Evolutionary conservation across 1,140 invertebrate species (phyloP).

Genomic region (Himalopsyche phryganea): DNA sequence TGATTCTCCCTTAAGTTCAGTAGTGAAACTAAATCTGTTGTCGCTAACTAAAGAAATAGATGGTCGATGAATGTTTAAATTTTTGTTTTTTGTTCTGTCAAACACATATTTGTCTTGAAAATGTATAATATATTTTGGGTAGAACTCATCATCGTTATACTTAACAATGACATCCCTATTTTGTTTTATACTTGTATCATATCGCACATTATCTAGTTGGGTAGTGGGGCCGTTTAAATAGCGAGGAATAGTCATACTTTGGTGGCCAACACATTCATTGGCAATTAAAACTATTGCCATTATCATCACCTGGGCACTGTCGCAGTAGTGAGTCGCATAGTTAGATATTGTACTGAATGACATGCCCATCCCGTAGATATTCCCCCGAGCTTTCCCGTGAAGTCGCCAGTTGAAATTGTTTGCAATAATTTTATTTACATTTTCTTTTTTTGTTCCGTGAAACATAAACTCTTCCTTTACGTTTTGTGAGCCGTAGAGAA

Average conservation of each 20-base stretch:
- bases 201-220: constrained; percentile 12
- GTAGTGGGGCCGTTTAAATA: too few species aligned
- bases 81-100: too few species aligned
- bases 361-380: constrained; percentile 37
- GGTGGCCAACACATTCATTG: constrained; percentile 4
- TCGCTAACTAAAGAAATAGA: too few species aligned
- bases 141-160: constrained; percentile 40
- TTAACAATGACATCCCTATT: constrained; percentile 36
- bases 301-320: constrained; percentile 33
- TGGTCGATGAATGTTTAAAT: too few species aligned
- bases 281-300: constrained; percentile 15
- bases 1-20: too few species aligned
- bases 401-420: constrained; percentile 40
- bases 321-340: constrained; percentile 38
- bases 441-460: constrained; percentile 36
- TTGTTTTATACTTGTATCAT: constrained; percentile 35
- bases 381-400: constrained; percentile 29
- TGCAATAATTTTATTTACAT: constrained; percentile 31
- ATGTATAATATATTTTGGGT: constrained; percentile 37
- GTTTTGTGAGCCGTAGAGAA: constrained; percentile 9
- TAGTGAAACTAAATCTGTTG: too few species aligned
- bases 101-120: too few species aligned
- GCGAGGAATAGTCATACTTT: constrained; percentile 23
- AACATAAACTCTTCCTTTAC: constrained; percentile 32
- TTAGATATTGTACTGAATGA: constrained; percentile 36